phyloP scores from a whole-genome alignment of 2,888 invertebrate genomes.

The Chorisops tibialis region DNA sequence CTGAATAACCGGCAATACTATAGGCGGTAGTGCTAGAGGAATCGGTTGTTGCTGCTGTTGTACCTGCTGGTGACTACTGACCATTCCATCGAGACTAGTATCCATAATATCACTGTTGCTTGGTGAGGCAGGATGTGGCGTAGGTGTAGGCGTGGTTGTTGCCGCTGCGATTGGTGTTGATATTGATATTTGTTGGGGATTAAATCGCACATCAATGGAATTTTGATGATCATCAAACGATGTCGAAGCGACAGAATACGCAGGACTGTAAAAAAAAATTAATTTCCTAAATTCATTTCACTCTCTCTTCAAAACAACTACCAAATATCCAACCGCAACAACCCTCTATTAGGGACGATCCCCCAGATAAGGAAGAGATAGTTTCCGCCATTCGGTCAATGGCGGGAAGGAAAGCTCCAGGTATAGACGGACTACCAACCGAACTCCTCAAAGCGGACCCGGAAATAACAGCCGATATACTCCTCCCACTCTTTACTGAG shows the following conservation, averaged over 20 bases:
- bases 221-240: constrained; percentile 57
- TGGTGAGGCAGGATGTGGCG: constrained; percentile 42
- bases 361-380: too few species aligned
- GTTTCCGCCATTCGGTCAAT: too few species aligned
- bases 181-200: constrained; percentile 28
- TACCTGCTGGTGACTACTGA: constrained; percentile 37
- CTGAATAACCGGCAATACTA: neutral
- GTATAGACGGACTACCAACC: too few species aligned
- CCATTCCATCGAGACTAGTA: constrained; percentile 35
- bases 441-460: too few species aligned
- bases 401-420: too few species aligned
- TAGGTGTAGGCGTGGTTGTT: neutral
- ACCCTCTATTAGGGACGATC: too few species aligned
- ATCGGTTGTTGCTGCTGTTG: constrained; percentile 29
- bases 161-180: neutral
- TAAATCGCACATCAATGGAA: constrained; percentile 48
- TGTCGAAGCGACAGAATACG: constrained; percentile 67
- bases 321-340: too few species aligned
- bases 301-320: too few species aligned
- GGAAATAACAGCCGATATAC: too few species aligned
- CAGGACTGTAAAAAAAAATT: constrained; percentile 55
- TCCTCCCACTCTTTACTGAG: too few species aligned
- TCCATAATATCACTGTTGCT: constrained; percentile 36
- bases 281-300: neutral
- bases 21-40: constrained; percentile 14